A percentile compares a stretch with the other conserved stretches of the same genome.
These are phyloP conservation scores for Poecilia gillii DNA, from an alignment of 2,797 vertebrate genomes.

Conservation along the genomic window DNA sequence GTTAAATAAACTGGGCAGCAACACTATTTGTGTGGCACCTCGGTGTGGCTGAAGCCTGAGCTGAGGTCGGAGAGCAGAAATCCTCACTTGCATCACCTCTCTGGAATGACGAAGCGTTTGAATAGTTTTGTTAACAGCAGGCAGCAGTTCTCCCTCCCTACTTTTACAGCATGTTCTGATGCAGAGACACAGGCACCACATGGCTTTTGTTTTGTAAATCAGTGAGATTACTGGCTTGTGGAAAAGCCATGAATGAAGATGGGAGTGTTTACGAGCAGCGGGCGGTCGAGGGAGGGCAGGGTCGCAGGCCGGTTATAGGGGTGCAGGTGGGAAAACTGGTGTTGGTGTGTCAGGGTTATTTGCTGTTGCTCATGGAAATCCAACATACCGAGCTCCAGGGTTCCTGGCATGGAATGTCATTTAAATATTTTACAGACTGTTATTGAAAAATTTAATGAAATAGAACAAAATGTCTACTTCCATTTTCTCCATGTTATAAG, in stretches of 20 bases:
- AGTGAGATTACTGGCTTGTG: not conserved
- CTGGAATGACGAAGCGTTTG: slow-evolving; percentile 34
- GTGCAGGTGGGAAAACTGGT: slow-evolving; percentile 4
- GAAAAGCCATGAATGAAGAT: not conserved
- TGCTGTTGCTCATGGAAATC: slow-evolving; percentile 39
- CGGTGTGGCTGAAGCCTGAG: slow-evolving; percentile 38
- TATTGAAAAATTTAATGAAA: not conserved
- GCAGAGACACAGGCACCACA: not conserved
- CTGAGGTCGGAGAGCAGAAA: slow-evolving; percentile 50
- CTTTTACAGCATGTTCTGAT: not conserved
- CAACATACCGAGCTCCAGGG: slow-evolving; percentile 28
- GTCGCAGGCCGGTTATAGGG: not conserved
- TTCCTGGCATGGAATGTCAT: not conserved
- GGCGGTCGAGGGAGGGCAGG: not conserved
- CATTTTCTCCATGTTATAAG: no score
- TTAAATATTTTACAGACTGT: not conserved
- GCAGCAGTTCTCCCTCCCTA: not conserved
- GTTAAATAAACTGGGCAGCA: slow-evolving; percentile 11
- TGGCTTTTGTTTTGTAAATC: not conserved
- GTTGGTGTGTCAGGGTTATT: slow-evolving; percentile 19
- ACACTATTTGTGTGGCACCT: slow-evolving; percentile 35
- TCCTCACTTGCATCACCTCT: slow-evolving; percentile 38
- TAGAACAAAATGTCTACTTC: not conserved
- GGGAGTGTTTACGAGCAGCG: slow-evolving; percentile 7
- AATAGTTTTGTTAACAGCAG: slow-evolving; percentile 29